These are phyloP conservation scores for Lochmaea crataegi DNA, from an alignment of 2,888 invertebrate genomes.

Conservation along the genomic window DNA sequence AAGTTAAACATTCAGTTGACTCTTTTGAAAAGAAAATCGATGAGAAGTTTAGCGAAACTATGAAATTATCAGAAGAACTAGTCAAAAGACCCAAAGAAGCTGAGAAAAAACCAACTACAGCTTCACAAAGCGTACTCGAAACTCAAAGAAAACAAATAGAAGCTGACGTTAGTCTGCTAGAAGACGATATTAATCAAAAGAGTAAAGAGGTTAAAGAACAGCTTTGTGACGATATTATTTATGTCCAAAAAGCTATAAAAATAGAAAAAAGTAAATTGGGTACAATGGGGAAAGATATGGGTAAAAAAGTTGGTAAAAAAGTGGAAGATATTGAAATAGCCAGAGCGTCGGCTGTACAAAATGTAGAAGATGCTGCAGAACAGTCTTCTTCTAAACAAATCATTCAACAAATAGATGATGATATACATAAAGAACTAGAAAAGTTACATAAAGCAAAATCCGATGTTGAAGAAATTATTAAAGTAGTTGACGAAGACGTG, in stretches of 20 bases:
- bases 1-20: constrained; percentile 29
- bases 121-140: constrained; percentile 34
- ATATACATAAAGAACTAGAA: constrained; percentile 10
- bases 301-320: constrained; percentile 19
- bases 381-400: constrained; percentile 16
- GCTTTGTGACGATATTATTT: constrained; percentile 31
- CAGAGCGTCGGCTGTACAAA: constrained; percentile 41
- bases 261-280: constrained; percentile 31
- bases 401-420: constrained; percentile 15
- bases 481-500: constrained; percentile 12
- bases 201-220: constrained; percentile 39
- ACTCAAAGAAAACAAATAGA: constrained; percentile 37
- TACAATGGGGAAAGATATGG: constrained; percentile 16
- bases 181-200: constrained; percentile 41
- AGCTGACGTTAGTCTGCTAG: constrained; percentile 37
- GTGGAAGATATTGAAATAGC: constrained; percentile 29
- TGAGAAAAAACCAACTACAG: constrained; percentile 24
- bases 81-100: constrained; percentile 41
- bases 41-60: constrained; percentile 50
- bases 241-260: constrained; percentile 33
- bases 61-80: constrained; percentile 48
- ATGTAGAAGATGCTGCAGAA: constrained; percentile 42
- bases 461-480: constrained; percentile 1
- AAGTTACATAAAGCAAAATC: constrained; percentile 7
- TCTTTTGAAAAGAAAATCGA: constrained; percentile 54